A percentile compares a stretch with the other conserved stretches of the same genome.
phyloP scores from a whole-genome alignment of 2,888 invertebrate species.

The Chaetogeoica ovagalla region DNA sequence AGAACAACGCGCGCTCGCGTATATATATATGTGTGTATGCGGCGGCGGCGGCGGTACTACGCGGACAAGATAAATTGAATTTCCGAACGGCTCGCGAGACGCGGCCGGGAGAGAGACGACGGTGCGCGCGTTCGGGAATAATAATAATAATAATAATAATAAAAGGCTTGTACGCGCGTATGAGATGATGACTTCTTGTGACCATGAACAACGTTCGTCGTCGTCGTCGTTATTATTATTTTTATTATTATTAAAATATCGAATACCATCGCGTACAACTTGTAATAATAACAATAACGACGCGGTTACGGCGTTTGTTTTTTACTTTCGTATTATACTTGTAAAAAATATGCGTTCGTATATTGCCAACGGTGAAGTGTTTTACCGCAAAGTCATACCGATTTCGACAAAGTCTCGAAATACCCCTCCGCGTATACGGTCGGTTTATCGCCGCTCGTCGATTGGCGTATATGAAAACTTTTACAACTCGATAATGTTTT shows the following conservation, averaged over 20 bases:
- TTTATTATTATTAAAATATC: conserved; percentile 45
- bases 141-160: neutral
- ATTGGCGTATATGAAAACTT: no score
- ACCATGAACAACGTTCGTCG: conserved; percentile 40
- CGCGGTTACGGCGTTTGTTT: neutral
- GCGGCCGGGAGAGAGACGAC: neutral
- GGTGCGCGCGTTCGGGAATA: no score
- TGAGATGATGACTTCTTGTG: conserved; percentile 32
- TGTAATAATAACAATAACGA: conserved; percentile 1
- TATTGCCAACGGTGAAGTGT: no score
- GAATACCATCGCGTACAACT: conserved; percentile 20
- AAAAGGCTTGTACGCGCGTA: conserved; percentile 22
- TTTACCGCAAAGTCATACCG: no score
- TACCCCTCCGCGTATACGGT: no score
- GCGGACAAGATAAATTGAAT: conserved; percentile 49
- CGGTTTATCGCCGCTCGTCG: no score
- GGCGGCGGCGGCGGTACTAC: neutral
- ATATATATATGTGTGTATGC: neutral
- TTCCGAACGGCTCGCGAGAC: conserved; percentile 18
- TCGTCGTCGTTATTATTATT: no score
- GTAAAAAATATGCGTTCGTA: no score
- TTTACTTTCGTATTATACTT: neutral
- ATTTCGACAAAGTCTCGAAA: no score
- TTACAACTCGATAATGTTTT: no score
- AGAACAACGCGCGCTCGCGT: neutral